Evolutionary conservation across 2,888 invertebrate species (phyloP), one percentile per base, ranked within the genome.

Genomic region (Didymodactylos carnosus): DNA sequence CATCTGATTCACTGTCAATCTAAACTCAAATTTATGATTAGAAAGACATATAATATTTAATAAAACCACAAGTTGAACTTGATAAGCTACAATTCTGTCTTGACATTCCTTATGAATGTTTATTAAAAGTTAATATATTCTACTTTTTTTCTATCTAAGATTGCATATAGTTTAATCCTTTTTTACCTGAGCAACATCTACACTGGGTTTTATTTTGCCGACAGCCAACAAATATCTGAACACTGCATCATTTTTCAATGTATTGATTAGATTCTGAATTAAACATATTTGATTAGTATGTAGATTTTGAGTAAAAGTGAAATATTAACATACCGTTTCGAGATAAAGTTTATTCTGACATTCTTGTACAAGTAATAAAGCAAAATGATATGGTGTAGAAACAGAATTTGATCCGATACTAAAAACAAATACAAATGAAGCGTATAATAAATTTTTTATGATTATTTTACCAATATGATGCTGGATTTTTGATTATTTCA

Each of bases 401-500:
- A 74, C 10, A 16, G 40, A 23, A 14, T 40, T 29, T 6, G 71
- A 71, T 46, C 51, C 69, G 23, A 27, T 40, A 16, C 74, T 74
- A 49, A 29, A 49, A 3, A 2, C n/a, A 35, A n/a, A 14, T 16
- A 70, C 14, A 51, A 39, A 19, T 16, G 27, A 23, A 11, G 23
- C n/a, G 8, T 25, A 41, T 19, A 23, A 23, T 8, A 8, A 70
- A 39, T 19, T 3, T 14, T 16, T 35, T 25, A 16, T 14, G 13
- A 29, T 19, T 29, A 62, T 40, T 14, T 62, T 76, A 81, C 81
- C 80, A 79, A 76, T 78, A 77, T 71, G 77, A 75, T 74, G 78
- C 80, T 39, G 81, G 80, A 73, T 79, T 79, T 46, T 75, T 73
- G 8, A 78, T 77, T 41, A 81, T 73, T 73, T 80, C 78, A 39